Conservation (phyloP, 37 sponge, comb jelly and placozoan species). For the Axinella damicornis region DNA sequence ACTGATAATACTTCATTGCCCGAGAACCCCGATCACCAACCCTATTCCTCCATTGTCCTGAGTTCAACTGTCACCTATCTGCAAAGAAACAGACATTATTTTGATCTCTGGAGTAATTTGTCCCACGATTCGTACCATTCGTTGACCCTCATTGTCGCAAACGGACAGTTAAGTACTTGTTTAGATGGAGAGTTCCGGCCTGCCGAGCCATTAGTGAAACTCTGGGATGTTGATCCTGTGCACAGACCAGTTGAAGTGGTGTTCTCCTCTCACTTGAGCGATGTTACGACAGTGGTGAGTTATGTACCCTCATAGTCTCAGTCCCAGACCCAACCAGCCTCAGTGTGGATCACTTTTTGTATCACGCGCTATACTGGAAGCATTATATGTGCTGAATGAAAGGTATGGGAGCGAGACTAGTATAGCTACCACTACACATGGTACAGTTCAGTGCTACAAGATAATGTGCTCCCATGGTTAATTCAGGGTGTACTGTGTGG, state of each 20-base stretch:
- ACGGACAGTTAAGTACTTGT: conserved; percentile 57
- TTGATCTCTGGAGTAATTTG: conserved; percentile 20
- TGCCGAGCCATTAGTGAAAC: background rate
- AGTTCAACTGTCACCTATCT: conserved; percentile 32
- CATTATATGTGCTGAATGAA: too few species aligned
- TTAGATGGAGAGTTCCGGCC: conserved; percentile 47
- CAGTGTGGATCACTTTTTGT: too few species aligned
- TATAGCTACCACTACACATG: too few species aligned
- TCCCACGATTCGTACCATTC: background rate
- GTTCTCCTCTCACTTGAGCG: background rate
- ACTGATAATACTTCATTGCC: background rate
- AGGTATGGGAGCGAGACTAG: too few species aligned
- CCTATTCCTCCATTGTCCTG: conserved; percentile 18
- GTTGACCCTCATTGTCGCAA: conserved; percentile 42
- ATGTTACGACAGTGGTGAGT: background rate
- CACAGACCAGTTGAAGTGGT: background rate
- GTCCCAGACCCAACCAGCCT: too few species aligned
- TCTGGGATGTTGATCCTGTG: conserved; percentile 16
- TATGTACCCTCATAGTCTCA: too few species aligned
- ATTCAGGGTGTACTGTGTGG: conserved; percentile 60
- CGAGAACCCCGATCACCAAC: too few species aligned
- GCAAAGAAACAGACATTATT: conserved; percentile 6
- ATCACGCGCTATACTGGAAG: too few species aligned
- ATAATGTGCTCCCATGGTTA: too few species aligned
- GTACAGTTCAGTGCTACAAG: too few species aligned